These are phyloP conservation scores for Zaprionus capensis DNA, from an alignment of 1,140 invertebrate species.

Conservation along the genomic window DNA sequence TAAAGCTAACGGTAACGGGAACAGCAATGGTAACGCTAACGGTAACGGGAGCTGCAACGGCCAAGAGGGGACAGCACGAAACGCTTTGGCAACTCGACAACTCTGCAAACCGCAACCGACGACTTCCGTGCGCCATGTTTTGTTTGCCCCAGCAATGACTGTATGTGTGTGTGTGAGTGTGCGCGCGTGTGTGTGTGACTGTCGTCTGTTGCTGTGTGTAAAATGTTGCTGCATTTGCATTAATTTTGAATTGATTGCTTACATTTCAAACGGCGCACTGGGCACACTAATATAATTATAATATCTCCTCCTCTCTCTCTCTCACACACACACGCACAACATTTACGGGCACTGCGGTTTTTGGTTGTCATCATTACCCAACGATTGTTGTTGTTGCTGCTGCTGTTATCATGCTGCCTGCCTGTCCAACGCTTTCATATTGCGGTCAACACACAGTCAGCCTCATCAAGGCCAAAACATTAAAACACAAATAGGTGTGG, in stretches of 20 bases:
- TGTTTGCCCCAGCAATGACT: slow-evolving; percentile 60
- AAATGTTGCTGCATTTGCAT: slow-evolving; percentile 81
- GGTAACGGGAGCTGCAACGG: slow-evolving; percentile 19
- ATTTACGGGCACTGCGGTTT: slow-evolving; percentile 61
- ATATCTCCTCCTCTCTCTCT: slow-evolving; percentile 47
- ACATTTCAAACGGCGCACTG: slow-evolving; percentile 68
- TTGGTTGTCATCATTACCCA: slow-evolving; percentile 78
- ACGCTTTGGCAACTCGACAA: slow-evolving; percentile 55
- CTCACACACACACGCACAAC: slow-evolving; percentile 30
- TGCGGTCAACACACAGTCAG: slow-evolving; percentile 64
- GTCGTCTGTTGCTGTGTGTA: slow-evolving; percentile 6
- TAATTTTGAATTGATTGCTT: slow-evolving; percentile 83
- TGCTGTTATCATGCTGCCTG: slow-evolving; percentile 44
- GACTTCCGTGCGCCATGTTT: slow-evolving; percentile 76
- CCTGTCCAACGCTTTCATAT: slow-evolving; percentile 47
- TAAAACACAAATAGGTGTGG: slow-evolving; percentile 33
- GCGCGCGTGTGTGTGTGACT: slow-evolving; percentile 23
- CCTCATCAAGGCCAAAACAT: slow-evolving; percentile 55
- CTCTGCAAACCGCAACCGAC: slow-evolving; percentile 70
- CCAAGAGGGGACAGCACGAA: slow-evolving; percentile 21
- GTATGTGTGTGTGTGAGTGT: slow-evolving; percentile 22
- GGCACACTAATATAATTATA: slow-evolving; percentile 77
- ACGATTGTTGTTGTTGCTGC: slow-evolving; percentile 62
- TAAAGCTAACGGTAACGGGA: slow-evolving; percentile 6
- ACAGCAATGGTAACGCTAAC: slow-evolving; percentile 37